Base-by-base conservation (phyloP, 2,888 invertebrate species). In the Nebria salina region DNA sequence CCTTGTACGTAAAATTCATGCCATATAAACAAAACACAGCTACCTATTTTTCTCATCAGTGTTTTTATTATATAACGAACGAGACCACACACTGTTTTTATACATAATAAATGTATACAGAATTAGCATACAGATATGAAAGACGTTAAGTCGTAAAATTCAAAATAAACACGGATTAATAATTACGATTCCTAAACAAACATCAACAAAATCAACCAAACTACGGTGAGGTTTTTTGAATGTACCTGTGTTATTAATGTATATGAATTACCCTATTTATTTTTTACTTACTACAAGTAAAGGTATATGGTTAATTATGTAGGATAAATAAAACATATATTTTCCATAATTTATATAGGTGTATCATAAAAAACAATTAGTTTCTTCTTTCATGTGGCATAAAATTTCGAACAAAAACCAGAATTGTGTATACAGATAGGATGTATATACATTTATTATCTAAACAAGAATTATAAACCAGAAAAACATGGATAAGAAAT, bases 141-240 rank as follows among this genome's bases (percentile, higher is more conserved):
- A 78, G 65, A 78, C 1, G 54, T 7, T 15, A 13, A 9, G 66
- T 42, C 43, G 26, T 78, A 74, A 78, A 78, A 78, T 73, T 78
- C 74, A 78, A 73, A 78, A 78, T 78, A 78, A 78, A 78, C 78
- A 78, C 73, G 78, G 78, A 78, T 78, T 78, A 73, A 78, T 78
- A 78, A 78, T 78, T 73, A 78, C 66, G 65, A 73, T 73, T 73
- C 74, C 73, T 73, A 73, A 78, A 77, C 72, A 77, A 78, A 78
- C 66, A 78, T 78, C 72, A 78, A 78, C 73, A 78, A 78, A 78
- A 65, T 73, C 73, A 65, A 72, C 68, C 66, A 70, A 77, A 26
- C 66, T 42, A 42, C 43, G 72, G 72, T 65, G 64, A 42, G 26
- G 42, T 65, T 73, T 20, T 65, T 8, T 8, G 65, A 26, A 5